Conservation (phyloP, 2,113 vertebrate genomes). For the Caloenas nicobarica region DNA sequence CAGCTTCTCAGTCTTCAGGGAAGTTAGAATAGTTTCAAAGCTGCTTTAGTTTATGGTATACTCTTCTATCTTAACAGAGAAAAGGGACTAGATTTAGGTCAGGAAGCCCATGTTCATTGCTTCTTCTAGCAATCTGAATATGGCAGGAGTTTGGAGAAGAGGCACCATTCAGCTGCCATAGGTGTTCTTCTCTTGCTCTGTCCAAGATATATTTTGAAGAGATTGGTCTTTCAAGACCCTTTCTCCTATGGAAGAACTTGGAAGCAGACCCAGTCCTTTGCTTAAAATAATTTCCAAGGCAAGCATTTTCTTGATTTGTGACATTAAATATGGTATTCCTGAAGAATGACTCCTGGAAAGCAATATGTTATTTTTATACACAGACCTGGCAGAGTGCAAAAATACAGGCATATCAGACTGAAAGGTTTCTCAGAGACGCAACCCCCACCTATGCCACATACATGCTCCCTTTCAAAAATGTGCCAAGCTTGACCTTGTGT, state of each 20-base stretch:
- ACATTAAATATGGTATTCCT: neutral
- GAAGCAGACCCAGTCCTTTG: neutral
- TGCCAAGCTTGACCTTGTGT: neutral
- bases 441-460: neutral
- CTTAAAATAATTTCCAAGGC: neutral
- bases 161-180: neutral
- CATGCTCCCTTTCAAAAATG: neutral
- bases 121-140: neutral
- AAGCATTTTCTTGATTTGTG: neutral
- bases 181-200: neutral
- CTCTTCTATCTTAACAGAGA: neutral
- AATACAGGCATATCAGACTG: neutral
- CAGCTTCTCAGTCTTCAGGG: neutral
- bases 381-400: neutral
- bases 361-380: neutral
- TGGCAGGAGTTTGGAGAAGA: neutral
- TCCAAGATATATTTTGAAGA: neutral
- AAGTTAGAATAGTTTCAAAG: neutral
- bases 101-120: neutral
- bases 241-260: neutral
- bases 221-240: neutral
- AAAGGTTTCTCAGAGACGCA: neutral
- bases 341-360: neutral
- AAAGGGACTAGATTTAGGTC: neutral
- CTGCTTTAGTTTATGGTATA: neutral